Evolutionary conservation across 2,797 vertebrate genomes (phyloP).

Genomic region (Toxotes lorentzi): DNA sequence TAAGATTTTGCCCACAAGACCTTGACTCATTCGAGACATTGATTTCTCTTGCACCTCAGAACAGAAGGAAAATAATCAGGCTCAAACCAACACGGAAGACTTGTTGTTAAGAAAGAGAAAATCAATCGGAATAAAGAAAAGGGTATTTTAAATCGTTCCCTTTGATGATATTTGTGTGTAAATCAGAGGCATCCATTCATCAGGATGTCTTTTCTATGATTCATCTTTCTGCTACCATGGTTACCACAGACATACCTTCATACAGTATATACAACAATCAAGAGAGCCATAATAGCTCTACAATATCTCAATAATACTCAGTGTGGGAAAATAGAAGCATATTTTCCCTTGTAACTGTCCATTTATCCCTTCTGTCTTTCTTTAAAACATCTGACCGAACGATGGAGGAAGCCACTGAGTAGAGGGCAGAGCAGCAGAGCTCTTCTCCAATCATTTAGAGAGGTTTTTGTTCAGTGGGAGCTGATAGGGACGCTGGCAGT

Average conservation of each 20-base stretch:
- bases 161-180: not conserved
- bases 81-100: not conserved
- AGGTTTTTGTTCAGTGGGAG: constrained; percentile 17
- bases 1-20: constrained; percentile 14
- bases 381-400: not conserved
- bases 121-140: constrained; percentile 1
- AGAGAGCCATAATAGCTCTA: not conserved
- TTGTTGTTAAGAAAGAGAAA: not conserved
- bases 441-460: constrained; percentile 17
- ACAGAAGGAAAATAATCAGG: constrained; percentile 3
- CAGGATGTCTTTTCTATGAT: not conserved
- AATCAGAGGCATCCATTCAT: constrained; percentile 6
- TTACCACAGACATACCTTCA: constrained; percentile 10
- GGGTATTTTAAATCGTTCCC: not conserved
- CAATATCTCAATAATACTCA: not conserved
- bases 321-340: not conserved
- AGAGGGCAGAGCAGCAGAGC: constrained; percentile 6
- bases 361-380: not conserved
- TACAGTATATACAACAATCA: not conserved
- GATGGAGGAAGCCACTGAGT: not conserved
- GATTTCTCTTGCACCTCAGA: constrained; percentile 21
- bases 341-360: not conserved
- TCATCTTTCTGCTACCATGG: constrained; percentile 20
- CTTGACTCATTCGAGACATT: not conserved
- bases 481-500: not conserved